phyloP scores from a whole-genome alignment of 2,888 invertebrate genomes.

The Drosophila neotestacea region DNA sequence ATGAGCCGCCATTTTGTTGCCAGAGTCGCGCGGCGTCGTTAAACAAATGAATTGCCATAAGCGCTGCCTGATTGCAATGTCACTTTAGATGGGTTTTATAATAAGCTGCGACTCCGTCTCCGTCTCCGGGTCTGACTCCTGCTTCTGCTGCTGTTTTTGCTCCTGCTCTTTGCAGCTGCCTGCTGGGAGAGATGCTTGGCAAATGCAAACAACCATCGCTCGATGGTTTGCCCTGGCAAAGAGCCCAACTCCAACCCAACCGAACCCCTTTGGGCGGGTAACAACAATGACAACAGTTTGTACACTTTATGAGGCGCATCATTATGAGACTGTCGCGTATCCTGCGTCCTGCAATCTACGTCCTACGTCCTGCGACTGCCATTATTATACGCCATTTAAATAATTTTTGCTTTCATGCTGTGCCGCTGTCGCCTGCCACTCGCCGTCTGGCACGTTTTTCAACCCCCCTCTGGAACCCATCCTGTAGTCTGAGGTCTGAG shows the following conservation, averaged over 20 bases:
- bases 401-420: constrained; percentile 82
- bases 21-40: constrained; percentile 72
- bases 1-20: constrained; percentile 59
- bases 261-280: constrained; percentile 39
- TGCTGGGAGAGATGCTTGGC: constrained; percentile 31
- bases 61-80: constrained; percentile 82
- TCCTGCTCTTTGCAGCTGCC: constrained; percentile 52
- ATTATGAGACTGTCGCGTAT: constrained; percentile 80
- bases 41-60: constrained; percentile 85
- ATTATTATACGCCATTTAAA: constrained; percentile 85
- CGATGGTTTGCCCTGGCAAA: constrained; percentile 34
- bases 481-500: not conserved
- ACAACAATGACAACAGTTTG: constrained; percentile 75
- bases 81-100: constrained; percentile 76
- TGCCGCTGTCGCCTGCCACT: constrained; percentile 64
- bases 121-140: constrained; percentile 16
- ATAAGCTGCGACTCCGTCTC: constrained; percentile 64
- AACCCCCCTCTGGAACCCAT: constrained; percentile 39
- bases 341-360: constrained; percentile 54
- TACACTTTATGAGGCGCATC: constrained; percentile 83
- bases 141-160: constrained; percentile 7
- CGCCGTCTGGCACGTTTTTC: constrained; percentile 58
- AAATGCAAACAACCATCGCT: constrained; percentile 33
- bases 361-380: constrained; percentile 69
- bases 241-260: constrained; percentile 26